Evolutionary conservation across 2,888 invertebrate species (phyloP).

Genomic region (Liodrosophila aerea): DNA sequence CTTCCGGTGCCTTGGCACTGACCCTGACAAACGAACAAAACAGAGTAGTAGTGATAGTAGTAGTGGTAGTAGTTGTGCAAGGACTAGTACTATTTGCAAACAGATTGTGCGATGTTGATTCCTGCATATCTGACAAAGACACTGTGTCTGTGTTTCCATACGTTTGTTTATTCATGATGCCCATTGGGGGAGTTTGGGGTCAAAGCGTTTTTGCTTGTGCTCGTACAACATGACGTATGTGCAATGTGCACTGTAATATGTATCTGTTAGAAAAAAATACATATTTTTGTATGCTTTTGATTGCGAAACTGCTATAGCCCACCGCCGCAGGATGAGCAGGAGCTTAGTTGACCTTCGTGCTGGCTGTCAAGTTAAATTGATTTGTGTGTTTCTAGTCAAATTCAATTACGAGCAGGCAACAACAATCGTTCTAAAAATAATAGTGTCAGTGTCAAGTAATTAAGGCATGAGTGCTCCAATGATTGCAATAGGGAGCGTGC

Average conservation of each 20-base stretch:
- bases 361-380: constrained; percentile 45
- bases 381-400: constrained; percentile 57
- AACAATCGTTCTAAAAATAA: no score
- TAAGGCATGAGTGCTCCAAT: neutral
- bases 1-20: constrained; percentile 47
- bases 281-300: constrained; percentile 21
- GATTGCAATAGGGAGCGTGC: no score
- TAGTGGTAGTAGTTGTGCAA: neutral
- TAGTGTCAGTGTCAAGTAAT: neutral
- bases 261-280: constrained; percentile 4
- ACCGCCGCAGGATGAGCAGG: constrained; percentile 26
- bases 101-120: constrained; percentile 42
- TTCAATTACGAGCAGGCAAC: constrained; percentile 48
- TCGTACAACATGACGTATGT: constrained; percentile 51
- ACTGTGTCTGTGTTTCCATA: constrained; percentile 38
- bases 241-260: constrained; percentile 57
- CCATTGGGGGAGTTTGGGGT: constrained; percentile 9
- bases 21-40: constrained; percentile 37
- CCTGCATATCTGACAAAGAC: constrained; percentile 52
- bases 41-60: neutral
- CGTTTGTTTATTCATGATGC: constrained; percentile 57
- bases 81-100: constrained; percentile 32
- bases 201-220: constrained; percentile 21
- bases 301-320: neutral
- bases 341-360: constrained; percentile 19